Base-by-base conservation (phyloP, 2,113 vertebrate species). In the Clarias macrocephalus region DNA sequence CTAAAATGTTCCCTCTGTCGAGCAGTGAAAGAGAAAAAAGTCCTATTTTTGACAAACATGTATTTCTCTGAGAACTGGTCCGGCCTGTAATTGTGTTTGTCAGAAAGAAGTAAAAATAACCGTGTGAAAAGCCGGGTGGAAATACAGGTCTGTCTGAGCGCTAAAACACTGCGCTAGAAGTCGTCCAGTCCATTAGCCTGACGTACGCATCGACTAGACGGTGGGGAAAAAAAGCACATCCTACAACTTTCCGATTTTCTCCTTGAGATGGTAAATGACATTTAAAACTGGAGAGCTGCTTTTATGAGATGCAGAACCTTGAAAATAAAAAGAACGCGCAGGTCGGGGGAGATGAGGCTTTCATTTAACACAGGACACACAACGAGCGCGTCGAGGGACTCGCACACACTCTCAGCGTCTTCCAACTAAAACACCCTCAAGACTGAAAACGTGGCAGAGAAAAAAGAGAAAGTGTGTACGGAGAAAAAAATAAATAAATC, bases 241-340 rank as follows among this genome's bases (percentile, higher is more conserved):
- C 56, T 54, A 57, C 57, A 81, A 59, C 68, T 73, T 72, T 84
- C 28, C 30, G 42, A 82, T 52, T 66, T 82, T 65, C 60, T 82
- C 81, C 62, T 66, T 82, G 60, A 82, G 62, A 66, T 10, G 13
- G 62, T 82, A 63, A 82, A 82, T 66, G 81, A 65, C 62, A 66
- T 66, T 82, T 48, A 82, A 82, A 82, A 16, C 37, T 5, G 13
- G 21, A 82, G 9, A n/a, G 59, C 37, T 8, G 48, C 48, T 77
- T 66, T 66, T 5, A 48, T 66, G 62, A 13, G n/a, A 16, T 6
- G 23, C 37, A 66, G 37, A 82, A 84, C 63, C 72, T 57, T 75
- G 33, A 54, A 73, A 79, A 28, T 65, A 76, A 21, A 54, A 85
- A 28, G 79, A 65, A 73, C 23, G 33, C 33, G 48, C 30, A n/a